phyloP scores from a whole-genome alignment of 2,113 vertebrate genomes.

The Apodemus speciosus region DNA sequence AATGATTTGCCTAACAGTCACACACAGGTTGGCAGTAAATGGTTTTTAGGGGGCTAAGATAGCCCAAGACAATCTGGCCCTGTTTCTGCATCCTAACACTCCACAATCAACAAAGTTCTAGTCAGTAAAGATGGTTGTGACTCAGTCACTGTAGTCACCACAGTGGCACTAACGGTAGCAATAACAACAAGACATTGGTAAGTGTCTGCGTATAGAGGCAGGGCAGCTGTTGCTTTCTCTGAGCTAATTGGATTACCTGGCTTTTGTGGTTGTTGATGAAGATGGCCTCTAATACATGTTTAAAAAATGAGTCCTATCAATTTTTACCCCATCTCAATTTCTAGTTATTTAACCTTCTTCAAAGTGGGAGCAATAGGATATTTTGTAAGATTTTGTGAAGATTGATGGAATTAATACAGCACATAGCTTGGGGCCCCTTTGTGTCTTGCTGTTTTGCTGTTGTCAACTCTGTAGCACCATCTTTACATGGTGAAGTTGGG shows the following conservation, averaged over 20 bases:
- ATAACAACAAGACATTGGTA: background rate
- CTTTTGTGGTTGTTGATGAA: background rate
- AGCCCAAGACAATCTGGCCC: background rate
- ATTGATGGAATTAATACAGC: too few species aligned
- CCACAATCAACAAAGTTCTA: background rate
- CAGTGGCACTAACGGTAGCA: background rate
- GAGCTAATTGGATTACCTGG: too few species aligned
- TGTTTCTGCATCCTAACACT: too few species aligned
- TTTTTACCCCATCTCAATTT: background rate
- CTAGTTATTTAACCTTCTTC: slow-evolving; percentile 10
- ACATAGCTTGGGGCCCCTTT: background rate
- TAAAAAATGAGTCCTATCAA: background rate
- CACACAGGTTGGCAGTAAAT: background rate
- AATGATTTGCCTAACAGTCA: background rate
- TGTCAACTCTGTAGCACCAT: background rate
- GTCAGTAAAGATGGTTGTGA: background rate
- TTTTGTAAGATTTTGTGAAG: background rate
- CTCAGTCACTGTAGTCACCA: background rate
- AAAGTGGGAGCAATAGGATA: background rate
- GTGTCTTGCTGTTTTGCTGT: background rate
- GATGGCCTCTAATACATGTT: background rate
- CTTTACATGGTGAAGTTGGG: background rate
- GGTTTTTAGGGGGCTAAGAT: too few species aligned
- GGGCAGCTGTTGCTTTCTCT: background rate
- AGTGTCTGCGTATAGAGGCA: background rate